Evolutionary conservation across 1,140 invertebrate genomes (phyloP), one percentile per base, ranked within the genome.

Genomic region (Conus ventricosus): DNA sequence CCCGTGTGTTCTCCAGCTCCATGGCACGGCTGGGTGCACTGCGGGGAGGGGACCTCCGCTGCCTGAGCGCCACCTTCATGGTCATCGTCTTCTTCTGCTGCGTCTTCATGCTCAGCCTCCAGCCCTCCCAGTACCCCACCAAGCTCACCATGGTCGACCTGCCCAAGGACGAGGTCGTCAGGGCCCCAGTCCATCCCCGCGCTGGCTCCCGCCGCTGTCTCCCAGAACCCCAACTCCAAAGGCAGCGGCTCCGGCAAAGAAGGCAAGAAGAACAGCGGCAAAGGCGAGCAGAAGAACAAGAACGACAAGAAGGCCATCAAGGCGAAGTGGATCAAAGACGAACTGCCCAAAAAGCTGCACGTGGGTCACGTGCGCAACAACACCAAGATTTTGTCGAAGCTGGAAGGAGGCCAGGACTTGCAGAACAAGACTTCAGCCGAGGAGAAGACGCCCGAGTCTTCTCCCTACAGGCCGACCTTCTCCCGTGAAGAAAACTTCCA

Each of bases 1-100:
- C 15, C 25, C 54, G 80, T 81, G 23, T 54, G 27, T 54, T 7
- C 5, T 10, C 10, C 80, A 53, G 80, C 80, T 51, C 80, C 63
- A 85, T 85, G 84, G 84, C 84, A 23, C 84, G 84, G 23, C 25
- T 85, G 63, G 84, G 84, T 15, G 53, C n/a, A 23, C 60, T 85
- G 10, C 53, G 54, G 27, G 53, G 27, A 11, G 25, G 39, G 20
- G 63, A 85, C 84, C 53, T 85, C 10, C 63, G 71, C 39, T 85
- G 57, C 27, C 63, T 85, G 54, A 85, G 63, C 39, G 54, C 54
- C 53, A 85, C 84, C 51, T 85, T 85, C 84, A 81, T 81, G 39
- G 51, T 81, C 10, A 51, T 81, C 80, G 80, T 81, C 80, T 54
- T 81, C 51, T 81, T 81, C 80, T 23, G 27, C 80, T 81, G 80